Base-by-base conservation (phyloP, 1,140 invertebrate genomes). In the Forficula auricularia region DNA sequence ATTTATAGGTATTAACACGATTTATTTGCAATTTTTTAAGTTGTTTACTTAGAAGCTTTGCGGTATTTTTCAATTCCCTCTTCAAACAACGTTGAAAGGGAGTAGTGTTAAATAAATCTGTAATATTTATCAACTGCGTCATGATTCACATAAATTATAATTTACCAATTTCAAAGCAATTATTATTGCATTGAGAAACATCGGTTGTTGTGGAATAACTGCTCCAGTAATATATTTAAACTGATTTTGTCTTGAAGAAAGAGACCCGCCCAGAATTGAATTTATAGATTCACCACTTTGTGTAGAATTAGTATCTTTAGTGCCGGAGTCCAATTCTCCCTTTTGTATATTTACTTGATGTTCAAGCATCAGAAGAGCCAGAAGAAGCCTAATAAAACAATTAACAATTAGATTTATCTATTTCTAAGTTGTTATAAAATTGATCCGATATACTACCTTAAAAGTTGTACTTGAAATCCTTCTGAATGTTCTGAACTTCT, bases 161-260 rank as follows among this genome's bases (percentile, higher is more conserved):
- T 27, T 40, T 50, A 66, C 66, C 48, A 65, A 52, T 57, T 73
- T 71, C 32, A 91, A 62, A 13, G 85, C 85, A 52, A 72, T 82
- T 36, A 87, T 59, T 40, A 91, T 71, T 33, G 82, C 80, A 16
- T 80, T 73, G 14, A 89, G 60, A 55, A 94, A 90, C 72, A 92
- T 83, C 14, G 82, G 73, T 58, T 92, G 86, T 52, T 84, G 75
- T 27, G 79, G 74, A 47, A 85, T 77, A 19, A 75, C 56, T 31
- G 75, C 66, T 19, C 74, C 77, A 45, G 70, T 64, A 37, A 74
- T 55, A 50, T 79, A 80, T 49, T 75, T 73, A 2, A 74, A 61
- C 50, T 67, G 60, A 47, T 57, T 63, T 27, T 59, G 61, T 18
- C 52, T 56, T 40, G 65, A 56, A 52, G 22, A 27, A 10, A 6